Conservation (phyloP, 2,888 invertebrate species). For the Paralinhomoeus sp. region DNA sequence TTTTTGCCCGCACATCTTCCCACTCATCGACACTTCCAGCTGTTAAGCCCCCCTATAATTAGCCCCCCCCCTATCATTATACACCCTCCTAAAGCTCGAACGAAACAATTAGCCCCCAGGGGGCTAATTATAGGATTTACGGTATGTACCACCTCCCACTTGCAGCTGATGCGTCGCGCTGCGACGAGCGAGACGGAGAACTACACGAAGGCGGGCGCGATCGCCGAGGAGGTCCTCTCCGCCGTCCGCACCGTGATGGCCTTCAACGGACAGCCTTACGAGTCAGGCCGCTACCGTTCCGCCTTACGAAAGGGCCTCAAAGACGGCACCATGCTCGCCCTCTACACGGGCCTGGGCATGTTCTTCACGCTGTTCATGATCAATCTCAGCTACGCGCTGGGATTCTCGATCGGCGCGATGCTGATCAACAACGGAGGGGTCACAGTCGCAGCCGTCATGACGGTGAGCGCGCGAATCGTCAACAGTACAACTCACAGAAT, state of each 20-base stretch:
- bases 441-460: too few relatives aligned
- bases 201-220: slow-evolving; percentile 16
- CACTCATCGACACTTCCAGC: too few relatives aligned
- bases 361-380: slow-evolving; percentile 16
- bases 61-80: too few relatives aligned
- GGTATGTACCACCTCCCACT: too few relatives aligned
- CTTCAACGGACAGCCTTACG: slow-evolving; percentile 15
- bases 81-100: too few relatives aligned
- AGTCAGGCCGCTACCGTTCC: slow-evolving; percentile 8
- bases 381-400: slow-evolving; percentile 16
- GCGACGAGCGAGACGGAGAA: slow-evolving; percentile 28
- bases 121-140: too few relatives aligned
- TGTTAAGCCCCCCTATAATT: too few relatives aligned
- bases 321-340: slow-evolving; percentile 27
- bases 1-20: too few relatives aligned
- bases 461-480: too few relatives aligned
- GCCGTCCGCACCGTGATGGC: slow-evolving; percentile 15
- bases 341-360: slow-evolving; percentile 23
- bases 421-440: too few relatives aligned
- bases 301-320: slow-evolving; percentile 15
- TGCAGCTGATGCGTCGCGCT: slow-evolving; percentile 29
- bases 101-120: too few relatives aligned
- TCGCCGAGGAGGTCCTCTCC: slow-evolving; percentile 18
- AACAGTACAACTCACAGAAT: too few relatives aligned
- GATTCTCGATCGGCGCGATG: slow-evolving; percentile 10